These are phyloP conservation scores for Strigops habroptila DNA, from an alignment of 2,113 vertebrate species.

Conservation along the genomic window DNA sequence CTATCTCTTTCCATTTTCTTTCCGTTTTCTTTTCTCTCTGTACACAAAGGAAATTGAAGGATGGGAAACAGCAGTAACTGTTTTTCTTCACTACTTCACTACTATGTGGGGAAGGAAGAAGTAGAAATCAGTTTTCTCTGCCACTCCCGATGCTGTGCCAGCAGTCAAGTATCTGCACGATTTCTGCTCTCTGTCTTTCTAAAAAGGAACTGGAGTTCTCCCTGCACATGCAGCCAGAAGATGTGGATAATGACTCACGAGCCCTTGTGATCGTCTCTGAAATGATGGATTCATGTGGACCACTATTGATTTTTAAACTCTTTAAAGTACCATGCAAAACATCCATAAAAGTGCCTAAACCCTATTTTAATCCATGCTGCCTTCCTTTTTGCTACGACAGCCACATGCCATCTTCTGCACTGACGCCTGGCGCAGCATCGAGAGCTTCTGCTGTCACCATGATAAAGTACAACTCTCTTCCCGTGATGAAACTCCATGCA, in stretches of 20 bases:
- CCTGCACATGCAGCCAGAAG: neutral
- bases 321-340: neutral
- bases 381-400: neutral
- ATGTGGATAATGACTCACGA: accelerated
- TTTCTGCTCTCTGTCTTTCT: neutral
- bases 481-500: neutral
- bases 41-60: neutral
- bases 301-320: neutral
- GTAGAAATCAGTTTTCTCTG: neutral
- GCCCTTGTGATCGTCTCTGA: neutral
- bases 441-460: neutral
- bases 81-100: slow-evolving; percentile 1
- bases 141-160: neutral
- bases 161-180: neutral
- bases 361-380: neutral
- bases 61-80: neutral
- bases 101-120: neutral
- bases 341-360: neutral
- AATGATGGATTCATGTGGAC: neutral
- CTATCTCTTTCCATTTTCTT: neutral
- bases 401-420: neutral
- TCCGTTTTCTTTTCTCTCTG: neutral
- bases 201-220: neutral
- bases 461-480: neutral
- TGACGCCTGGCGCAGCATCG: neutral